A percentile compares a stretch with the other conserved stretches of the same genome.
phyloP scores from a whole-genome alignment of 2,113 vertebrate species.

The Anseranas semipalmata region DNA sequence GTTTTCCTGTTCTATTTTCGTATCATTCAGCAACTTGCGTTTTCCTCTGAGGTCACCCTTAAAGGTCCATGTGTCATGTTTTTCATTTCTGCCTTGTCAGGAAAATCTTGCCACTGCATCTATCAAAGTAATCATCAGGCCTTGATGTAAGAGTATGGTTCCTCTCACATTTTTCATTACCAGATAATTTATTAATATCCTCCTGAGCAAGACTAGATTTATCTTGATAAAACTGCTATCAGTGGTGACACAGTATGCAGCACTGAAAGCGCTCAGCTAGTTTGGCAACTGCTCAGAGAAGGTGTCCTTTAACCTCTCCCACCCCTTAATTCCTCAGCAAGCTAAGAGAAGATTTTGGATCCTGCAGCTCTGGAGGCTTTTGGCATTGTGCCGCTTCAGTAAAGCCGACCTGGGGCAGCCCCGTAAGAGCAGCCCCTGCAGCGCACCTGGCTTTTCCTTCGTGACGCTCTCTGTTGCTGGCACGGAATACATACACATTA shows the following conservation, averaged over 20 bases:
- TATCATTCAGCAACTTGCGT: conserved; percentile 76
- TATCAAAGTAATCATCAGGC: conserved; percentile 86
- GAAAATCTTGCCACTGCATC: conserved; percentile 83
- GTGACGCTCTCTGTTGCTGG: rapidly evolving
- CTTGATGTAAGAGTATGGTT: conserved; percentile 80
- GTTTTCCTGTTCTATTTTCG: conserved; percentile 72
- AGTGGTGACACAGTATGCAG: conserved; percentile 57
- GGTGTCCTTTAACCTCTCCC: conserved; percentile 58
- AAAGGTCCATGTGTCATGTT: conserved; percentile 81
- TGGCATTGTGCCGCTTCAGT: conserved; percentile 53
- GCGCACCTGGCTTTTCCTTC: background rate
- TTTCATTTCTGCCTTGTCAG: conserved; percentile 88
- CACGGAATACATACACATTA: background rate
- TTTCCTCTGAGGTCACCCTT: conserved; percentile 84
- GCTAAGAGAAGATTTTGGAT: conserved; percentile 37
- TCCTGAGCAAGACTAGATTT: conserved; percentile 80
- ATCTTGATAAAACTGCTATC: conserved; percentile 83
- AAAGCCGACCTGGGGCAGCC: conserved; percentile 23
- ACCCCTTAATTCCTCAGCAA: conserved; percentile 55
- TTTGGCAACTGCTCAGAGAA: background rate
- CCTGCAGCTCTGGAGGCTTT: background rate
- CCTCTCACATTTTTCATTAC: conserved; percentile 88
- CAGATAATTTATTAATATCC: conserved; percentile 90
- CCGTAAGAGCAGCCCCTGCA: background rate
- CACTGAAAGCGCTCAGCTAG: conserved; percentile 22